phyloP scores from a whole-genome alignment of 2,797 vertebrate genomes.

The Glyptemys insculpta region DNA sequence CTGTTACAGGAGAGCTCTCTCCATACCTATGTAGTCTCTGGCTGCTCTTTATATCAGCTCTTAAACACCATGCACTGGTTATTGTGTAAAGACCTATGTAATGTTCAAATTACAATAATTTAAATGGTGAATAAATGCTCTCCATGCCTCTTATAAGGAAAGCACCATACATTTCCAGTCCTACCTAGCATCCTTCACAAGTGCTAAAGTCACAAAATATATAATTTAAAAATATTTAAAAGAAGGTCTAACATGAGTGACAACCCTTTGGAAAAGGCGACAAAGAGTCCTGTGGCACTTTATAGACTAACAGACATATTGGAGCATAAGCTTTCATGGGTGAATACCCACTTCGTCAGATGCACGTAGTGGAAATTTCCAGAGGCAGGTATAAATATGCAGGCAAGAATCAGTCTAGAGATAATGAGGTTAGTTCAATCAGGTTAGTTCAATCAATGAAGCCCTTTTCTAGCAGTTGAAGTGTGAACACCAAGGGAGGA shows the following conservation, averaged over 20 bases:
- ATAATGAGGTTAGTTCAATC: too few species aligned
- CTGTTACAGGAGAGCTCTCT: background rate
- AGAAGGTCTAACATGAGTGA: background rate
- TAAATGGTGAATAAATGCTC: background rate
- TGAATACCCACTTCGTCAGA: too few species aligned
- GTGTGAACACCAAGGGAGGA: too few species aligned
- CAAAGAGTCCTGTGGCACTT: too few species aligned
- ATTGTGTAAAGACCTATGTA: background rate
- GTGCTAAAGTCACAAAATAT: background rate
- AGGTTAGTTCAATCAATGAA: too few species aligned
- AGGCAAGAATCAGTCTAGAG: too few species aligned
- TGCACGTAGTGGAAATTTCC: too few species aligned
- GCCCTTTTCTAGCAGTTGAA: too few species aligned
- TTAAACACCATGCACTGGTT: background rate
- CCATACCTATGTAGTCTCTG: background rate
- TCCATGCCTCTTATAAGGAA: background rate
- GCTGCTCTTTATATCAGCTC: background rate
- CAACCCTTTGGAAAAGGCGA: background rate
- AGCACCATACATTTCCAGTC: background rate
- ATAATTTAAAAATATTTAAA: background rate
- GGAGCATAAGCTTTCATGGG: too few species aligned
- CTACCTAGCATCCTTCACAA: conserved; percentile 5
- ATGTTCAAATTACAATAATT: background rate
- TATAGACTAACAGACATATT: too few species aligned
- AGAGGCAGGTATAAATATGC: too few species aligned